A percentile compares a stretch with the other conserved stretches of the same genome.
Evolutionary conservation across 1,140 invertebrate species (phyloP).

Genomic region (Triops cancriformis): DNA sequence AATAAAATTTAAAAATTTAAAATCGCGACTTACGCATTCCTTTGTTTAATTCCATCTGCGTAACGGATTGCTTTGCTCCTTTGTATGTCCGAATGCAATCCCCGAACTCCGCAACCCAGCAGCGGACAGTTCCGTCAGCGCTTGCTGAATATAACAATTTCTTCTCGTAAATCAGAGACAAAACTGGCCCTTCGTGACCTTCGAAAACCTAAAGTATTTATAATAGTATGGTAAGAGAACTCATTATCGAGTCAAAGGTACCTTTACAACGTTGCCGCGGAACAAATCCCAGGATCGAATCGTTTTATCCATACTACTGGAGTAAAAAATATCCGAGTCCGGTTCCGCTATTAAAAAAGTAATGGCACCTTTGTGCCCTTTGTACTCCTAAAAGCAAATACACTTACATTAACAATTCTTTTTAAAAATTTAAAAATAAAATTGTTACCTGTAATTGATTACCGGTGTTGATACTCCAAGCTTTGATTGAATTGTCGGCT

Average conservation of each 20-base stretch:
- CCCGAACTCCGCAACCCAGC: constrained; percentile 50
- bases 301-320: constrained; percentile 43
- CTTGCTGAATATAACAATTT: constrained; percentile 48
- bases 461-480: constrained; percentile 46
- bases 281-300: constrained; percentile 45
- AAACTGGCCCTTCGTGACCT: constrained; percentile 45
- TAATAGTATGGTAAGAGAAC: too few relatives aligned
- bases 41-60: constrained; percentile 42
- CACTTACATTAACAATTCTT: not conserved
- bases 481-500: constrained; percentile 43
- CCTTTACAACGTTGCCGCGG: constrained; percentile 38
- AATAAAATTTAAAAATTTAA: not conserved
- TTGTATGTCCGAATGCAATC: constrained; percentile 47
- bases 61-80: constrained; percentile 45
- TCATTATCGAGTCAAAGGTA: constrained; percentile 1
- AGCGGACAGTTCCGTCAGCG: constrained; percentile 45
- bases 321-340: constrained; percentile 41
- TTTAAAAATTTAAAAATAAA: not conserved
- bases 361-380: constrained; percentile 42
- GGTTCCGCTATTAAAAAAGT: constrained; percentile 44
- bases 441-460: constrained; percentile 39
- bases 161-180: constrained; percentile 45
- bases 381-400: constrained; percentile 32
- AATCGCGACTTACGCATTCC: constrained; percentile 42
- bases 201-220: constrained; percentile 37